Evolutionary conservation across 2,888 invertebrate genomes (phyloP), one percentile per base, ranked within the genome.

Genomic region (Hofmannophila pseudospretella): DNA sequence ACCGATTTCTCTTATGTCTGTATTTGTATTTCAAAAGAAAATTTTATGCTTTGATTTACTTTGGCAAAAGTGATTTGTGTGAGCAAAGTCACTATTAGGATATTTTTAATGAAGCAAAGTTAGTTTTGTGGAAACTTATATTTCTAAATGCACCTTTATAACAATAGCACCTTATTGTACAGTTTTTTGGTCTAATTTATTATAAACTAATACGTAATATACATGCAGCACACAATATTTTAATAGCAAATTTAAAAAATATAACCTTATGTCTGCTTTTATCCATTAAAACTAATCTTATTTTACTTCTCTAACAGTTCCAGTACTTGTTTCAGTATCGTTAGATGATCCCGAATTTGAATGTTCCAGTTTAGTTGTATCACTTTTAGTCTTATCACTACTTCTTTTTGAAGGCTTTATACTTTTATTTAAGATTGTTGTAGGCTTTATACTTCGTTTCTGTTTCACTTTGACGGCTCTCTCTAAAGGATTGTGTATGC

Each of bases 291-390:
- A 8, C 20, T 20, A 34, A 9, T 34, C 19, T 34, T 34, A 28
- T 11, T 67, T 72, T 10, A 73, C 65, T 55, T 72, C 77, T 51
- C 67, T 81, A 0, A 88, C 87, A 20, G 88, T 88, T 1, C 81
- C 87, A 7, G 86, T 87, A 59, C 87, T 88, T 4, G 79, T 68
- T 67, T 85, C 87, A 25, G 88, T 88, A 41, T 88, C 88, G 55
- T 89, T 89, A 1, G 90, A 88, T 5, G 88, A 90, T 42, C 90
- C 89, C 5, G 90, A 90, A 61, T 87, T 88, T 7, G 89, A 89
- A 69, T 88, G 80, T 58, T 87, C 85, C 48, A 79, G 62, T 49
- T 71, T 73, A 40, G 54, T 67, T 32, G 53, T 42, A 60, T 68
- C 71, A 55, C 42, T 51, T 50, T 67, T 73, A 39, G 33, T 59